Conservation (phyloP, 2,113 vertebrate species). For the Perognathus longimembris region DNA sequence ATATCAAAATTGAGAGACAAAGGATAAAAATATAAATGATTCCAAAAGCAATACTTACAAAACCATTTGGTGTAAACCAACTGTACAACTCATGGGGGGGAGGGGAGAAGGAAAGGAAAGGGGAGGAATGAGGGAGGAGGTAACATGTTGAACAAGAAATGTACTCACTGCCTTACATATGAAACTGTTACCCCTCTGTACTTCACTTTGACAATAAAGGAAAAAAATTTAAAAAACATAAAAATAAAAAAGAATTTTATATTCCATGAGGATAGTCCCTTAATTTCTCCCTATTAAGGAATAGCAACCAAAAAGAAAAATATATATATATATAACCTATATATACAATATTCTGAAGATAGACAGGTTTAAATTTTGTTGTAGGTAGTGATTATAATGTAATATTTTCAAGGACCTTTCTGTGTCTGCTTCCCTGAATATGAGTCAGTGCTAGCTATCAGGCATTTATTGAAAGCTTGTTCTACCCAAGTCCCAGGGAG, state of each 20-base stretch:
- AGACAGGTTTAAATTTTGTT: neutral
- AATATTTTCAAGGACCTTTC: neutral
- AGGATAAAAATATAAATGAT: too few species aligned
- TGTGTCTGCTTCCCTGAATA: constrained; percentile 8
- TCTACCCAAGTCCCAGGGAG: neutral
- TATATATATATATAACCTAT: neutral
- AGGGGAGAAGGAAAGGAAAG: too few species aligned
- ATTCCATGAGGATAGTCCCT: neutral
- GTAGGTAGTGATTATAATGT: neutral
- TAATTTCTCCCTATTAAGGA: constrained; percentile 14
- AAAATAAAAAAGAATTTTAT: constrained; percentile 29
- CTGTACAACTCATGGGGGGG: too few species aligned
- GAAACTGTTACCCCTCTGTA: too few species aligned
- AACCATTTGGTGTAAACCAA: too few species aligned
- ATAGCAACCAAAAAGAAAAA: neutral
- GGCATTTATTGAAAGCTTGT: constrained; percentile 31
- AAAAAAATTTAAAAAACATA: too few species aligned
- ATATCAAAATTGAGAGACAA: too few species aligned
- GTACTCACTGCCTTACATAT: too few species aligned
- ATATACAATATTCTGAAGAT: constrained; percentile 24
- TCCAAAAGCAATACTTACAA: too few species aligned
- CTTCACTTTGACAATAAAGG: too few species aligned
- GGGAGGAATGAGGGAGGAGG: too few species aligned
- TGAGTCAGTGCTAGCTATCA: constrained; percentile 50
- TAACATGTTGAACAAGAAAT: too few species aligned